Evolutionary conservation across 1,140 invertebrate species (phyloP).

Genomic region (Wiebesia pumilae): DNA sequence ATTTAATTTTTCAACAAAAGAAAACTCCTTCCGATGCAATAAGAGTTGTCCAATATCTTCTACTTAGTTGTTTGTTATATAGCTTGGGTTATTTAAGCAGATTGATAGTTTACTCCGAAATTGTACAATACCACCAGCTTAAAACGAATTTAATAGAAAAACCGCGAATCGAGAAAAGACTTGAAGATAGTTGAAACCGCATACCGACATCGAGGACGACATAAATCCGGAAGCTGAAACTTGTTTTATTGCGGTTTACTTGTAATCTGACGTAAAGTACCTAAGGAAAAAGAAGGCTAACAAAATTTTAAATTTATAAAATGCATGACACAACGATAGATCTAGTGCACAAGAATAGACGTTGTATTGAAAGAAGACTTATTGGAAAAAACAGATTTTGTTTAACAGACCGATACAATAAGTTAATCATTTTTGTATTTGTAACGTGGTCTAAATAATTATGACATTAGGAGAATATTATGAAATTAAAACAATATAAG

Average conservation of each 20-base stretch:
- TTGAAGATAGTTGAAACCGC: slow-evolving; percentile 36
- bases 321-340: not conserved
- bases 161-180: slow-evolving; percentile 14
- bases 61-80: slow-evolving; percentile 21
- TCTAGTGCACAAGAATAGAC: not conserved
- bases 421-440: too few relatives aligned
- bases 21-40: slow-evolving; percentile 9
- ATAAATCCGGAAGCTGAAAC: slow-evolving; percentile 25
- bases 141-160: slow-evolving; percentile 13
- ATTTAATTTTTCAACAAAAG: not conserved
- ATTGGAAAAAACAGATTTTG: too few relatives aligned
- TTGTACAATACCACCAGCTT: slow-evolving; percentile 16
- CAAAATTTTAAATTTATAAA: not conserved
- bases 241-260: slow-evolving; percentile 36
- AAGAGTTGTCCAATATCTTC: not conserved
- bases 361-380: not conserved
- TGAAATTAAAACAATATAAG: too few relatives aligned
- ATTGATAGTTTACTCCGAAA: slow-evolving; percentile 38
- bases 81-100: slow-evolving; percentile 22
- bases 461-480: too few relatives aligned
- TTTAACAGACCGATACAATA: too few relatives aligned
- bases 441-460: too few relatives aligned
- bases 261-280: not conserved
- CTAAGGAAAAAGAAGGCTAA: not conserved
- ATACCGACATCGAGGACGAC: slow-evolving; percentile 10